Base-by-base conservation (phyloP, 2,888 invertebrate species). In the Noctua janthina region DNA sequence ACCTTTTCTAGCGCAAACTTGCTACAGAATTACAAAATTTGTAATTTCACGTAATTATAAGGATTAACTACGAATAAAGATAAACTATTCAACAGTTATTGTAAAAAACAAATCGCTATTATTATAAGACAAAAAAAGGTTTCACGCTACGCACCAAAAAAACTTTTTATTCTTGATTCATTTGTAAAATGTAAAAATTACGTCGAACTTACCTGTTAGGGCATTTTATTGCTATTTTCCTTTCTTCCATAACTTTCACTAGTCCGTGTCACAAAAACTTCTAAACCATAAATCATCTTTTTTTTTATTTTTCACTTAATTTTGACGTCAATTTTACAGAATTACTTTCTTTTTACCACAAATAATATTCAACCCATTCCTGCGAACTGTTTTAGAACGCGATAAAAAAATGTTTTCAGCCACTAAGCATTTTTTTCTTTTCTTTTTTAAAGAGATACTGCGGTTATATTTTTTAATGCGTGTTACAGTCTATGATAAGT, bases 401-500 rank as follows among this genome's bases (percentile, higher is more conserved):
- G 64, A 35, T 62, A 39, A 56, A 68, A 73, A 71, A 71, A 66
- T 62, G 8, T 35, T 51, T 13, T 79, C 7, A 66, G 11, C 7
- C 68, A 77, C 43, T 43, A 78, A 56, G 1, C 39, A 66, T 76
- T 68, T 77, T 87, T 56, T 13, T 13, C 13, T 56, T 0, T 62
- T 62, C 1, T 64, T 79, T 81, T 78, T n/a, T 0, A 39, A 69
- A 67, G 43, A 17, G 59, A 73, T 59, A 74, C 49, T 67, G 43
- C 74, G 84, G 88, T 85, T 62, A 68, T 75, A 81, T 87, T 80
- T 86, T 88, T 74, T 79, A 84, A 83, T 88, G 78, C 79, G 66
- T 74, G 74, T 86, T 82, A 83, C 84, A 88, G 86, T 88, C 86
- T 90, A 76, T 90, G 85, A 90, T 91, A 95, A 94, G 92, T 93